Base-by-base conservation (phyloP, 1,140 invertebrate species). In the Sesamia nonagrioides region DNA sequence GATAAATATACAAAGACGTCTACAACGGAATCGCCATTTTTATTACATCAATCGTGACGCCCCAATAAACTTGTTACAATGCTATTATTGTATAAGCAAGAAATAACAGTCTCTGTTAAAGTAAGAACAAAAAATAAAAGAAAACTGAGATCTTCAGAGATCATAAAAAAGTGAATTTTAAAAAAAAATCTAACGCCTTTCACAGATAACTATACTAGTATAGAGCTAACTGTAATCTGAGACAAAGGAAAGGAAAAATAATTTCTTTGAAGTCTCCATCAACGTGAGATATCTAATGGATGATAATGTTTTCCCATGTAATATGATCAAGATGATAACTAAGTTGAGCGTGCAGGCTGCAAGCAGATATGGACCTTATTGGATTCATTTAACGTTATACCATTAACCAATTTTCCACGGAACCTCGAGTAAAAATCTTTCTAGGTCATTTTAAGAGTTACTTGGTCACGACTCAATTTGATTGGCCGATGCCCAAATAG, bases 401-500 rank as follows among this genome's bases (percentile, higher is more conserved):
- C 13, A 50, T 50, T n/a, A n/a, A 50, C 17, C 37, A 66, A 42
- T 45, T 48, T 69, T 27, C 42, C 8, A 48, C 42, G 13, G 21
- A 48, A 50, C 42, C 45, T 42, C 13, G 15, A 48, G 35, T 42
- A 40, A 66, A 42, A 42, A 66, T 42, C 37, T 66, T 66, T 66
- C 37, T 42, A 66, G 61, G 35, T 42, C 37, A 40, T 6, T 73
- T 56, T 35, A 40, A 73, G 52, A 58, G 42, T 45, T 18, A 68
- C 21, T 42, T 60, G 17, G 71, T 74, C 45, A 74, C 71, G 71
- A 27, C 66, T 48, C 54, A 45, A 33, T 74, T 74, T 74, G 54
- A 74, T 74, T 74, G 71, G 71, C 54, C 9, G 37, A 27, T 37
- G 52, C 52, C 71, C 71, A 74, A 74, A 74, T 74, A 74, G 71